Evolutionary conservation across 2,113 vertebrate species (phyloP).

Genomic region (Hippocampus mohnikei): DNA sequence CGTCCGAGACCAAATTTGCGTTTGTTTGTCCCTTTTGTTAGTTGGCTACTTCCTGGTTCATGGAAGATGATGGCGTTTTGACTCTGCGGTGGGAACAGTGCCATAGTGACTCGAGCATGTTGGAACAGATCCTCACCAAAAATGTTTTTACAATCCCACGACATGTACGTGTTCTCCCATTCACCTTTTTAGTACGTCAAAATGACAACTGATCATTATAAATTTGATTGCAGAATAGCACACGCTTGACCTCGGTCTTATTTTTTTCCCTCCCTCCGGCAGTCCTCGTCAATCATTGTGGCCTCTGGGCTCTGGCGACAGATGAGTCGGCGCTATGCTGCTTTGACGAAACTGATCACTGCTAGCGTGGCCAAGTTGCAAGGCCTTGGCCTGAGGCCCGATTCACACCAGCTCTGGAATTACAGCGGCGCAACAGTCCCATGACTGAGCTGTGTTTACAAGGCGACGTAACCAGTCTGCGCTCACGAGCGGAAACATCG

Average conservation of each 20-base stretch:
- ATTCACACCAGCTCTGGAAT: conserved; percentile 53
- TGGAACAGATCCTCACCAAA: neutral
- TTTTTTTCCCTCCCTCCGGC: conserved; percentile 19
- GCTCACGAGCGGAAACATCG: conserved; percentile 61
- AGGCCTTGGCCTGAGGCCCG: conserved; percentile 53
- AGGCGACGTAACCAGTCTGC: conserved; percentile 53
- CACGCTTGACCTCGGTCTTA: conserved; percentile 1
- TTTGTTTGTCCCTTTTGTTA: neutral
- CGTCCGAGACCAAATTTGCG: too few relatives aligned
- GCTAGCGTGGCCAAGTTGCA: conserved; percentile 52
- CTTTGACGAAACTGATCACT: conserved; percentile 56
- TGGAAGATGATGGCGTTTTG: neutral
- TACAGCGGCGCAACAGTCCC: conserved; percentile 50
- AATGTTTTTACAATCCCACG: neutral
- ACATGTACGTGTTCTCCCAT: neutral
- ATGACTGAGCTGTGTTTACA: conserved; percentile 68
- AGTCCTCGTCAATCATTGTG: conserved; percentile 42
- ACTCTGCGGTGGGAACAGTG: neutral
- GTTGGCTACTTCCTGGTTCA: neutral
- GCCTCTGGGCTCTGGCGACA: conserved; percentile 36
- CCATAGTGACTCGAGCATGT: neutral
- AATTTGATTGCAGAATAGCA: conserved; percentile 21
- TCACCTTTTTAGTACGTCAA: neutral
- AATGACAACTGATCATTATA: conserved; percentile 3
- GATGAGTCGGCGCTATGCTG: conserved; percentile 46